Evolutionary conservation across 2,888 invertebrate species (phyloP).

Genomic region (Germaria angustata): DNA sequence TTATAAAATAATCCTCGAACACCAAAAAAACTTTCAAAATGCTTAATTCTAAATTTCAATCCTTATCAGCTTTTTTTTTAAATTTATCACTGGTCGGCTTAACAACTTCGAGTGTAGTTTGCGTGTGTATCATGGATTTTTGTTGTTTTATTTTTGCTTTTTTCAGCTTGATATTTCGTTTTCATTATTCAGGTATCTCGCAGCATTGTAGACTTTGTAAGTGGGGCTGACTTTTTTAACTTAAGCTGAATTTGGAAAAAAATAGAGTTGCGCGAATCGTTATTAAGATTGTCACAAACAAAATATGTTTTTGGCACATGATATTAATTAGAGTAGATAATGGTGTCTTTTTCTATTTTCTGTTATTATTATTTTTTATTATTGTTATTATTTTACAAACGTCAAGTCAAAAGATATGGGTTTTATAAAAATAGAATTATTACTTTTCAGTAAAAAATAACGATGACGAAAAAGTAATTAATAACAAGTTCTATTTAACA

Average conservation of each 20-base stretch:
- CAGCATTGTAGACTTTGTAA: background rate
- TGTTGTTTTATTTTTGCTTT: background rate
- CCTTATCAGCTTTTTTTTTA: too few relatives aligned
- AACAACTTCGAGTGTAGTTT: slow-evolving; percentile 5
- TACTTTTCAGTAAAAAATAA: background rate
- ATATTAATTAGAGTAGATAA: slow-evolving; percentile 43
- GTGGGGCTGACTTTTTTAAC: slow-evolving; percentile 1
- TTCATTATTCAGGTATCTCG: background rate
- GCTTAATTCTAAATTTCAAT: too few relatives aligned
- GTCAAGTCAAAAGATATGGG: background rate
- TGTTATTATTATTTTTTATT: background rate
- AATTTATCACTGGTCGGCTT: too few relatives aligned
- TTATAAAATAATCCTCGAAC: too few relatives aligned
- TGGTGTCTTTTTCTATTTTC: background rate
- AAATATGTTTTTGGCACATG: slow-evolving; percentile 44
- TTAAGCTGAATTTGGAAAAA: background rate
- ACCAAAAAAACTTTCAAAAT: too few relatives aligned
- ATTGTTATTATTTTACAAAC: background rate
- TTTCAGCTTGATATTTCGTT: slow-evolving; percentile 10
- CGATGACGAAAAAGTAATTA: background rate
- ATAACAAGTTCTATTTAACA: slow-evolving; percentile 1
- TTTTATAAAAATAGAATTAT: slow-evolving; percentile 13
- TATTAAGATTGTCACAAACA: slow-evolving; percentile 45
- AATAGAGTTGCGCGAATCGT: slow-evolving; percentile 6
- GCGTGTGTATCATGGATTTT: slow-evolving; percentile 24